phyloP scores from a whole-genome alignment of 2,888 invertebrate genomes.

The Mythimna loreyi region DNA sequence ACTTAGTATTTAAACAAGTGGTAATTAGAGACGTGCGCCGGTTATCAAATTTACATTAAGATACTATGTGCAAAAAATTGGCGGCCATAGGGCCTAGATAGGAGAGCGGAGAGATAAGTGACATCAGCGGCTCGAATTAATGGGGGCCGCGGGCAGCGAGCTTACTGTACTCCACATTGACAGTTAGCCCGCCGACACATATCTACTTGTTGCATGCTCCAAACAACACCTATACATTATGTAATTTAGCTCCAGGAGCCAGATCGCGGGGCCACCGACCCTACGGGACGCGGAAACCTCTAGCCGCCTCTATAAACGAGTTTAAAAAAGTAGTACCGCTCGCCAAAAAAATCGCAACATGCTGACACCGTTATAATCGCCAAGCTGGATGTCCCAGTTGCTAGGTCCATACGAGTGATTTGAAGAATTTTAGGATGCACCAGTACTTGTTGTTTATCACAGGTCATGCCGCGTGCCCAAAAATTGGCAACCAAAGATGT shows the following conservation, averaged over 20 bases:
- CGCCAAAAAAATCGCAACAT: slow-evolving; percentile 91
- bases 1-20: slow-evolving; percentile 81
- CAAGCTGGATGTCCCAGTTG: slow-evolving; percentile 91
- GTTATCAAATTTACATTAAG: slow-evolving; percentile 87
- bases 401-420: slow-evolving; percentile 85
- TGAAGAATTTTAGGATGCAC: slow-evolving; percentile 86
- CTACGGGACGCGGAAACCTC: slow-evolving; percentile 91
- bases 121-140: slow-evolving; percentile 91
- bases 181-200: slow-evolving; percentile 91
- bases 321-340: slow-evolving; percentile 91
- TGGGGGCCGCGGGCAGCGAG: slow-evolving; percentile 90
- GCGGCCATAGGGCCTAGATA: slow-evolving; percentile 91
- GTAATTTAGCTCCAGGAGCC: slow-evolving; percentile 90
- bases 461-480: slow-evolving; percentile 84
- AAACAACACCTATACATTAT: slow-evolving; percentile 90
- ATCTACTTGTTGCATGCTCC: slow-evolving; percentile 91
- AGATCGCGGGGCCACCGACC: slow-evolving; percentile 89
- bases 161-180: slow-evolving; percentile 91
- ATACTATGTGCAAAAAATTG: slow-evolving; percentile 89
- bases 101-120: slow-evolving; percentile 90
- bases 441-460: slow-evolving; percentile 85
- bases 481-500: slow-evolving; percentile 83
- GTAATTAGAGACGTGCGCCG: slow-evolving; percentile 84
- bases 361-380: slow-evolving; percentile 91
- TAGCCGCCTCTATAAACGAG: slow-evolving; percentile 91